phyloP scores from a whole-genome alignment of 2,797 vertebrate species.

The Rallus crepitans region DNA sequence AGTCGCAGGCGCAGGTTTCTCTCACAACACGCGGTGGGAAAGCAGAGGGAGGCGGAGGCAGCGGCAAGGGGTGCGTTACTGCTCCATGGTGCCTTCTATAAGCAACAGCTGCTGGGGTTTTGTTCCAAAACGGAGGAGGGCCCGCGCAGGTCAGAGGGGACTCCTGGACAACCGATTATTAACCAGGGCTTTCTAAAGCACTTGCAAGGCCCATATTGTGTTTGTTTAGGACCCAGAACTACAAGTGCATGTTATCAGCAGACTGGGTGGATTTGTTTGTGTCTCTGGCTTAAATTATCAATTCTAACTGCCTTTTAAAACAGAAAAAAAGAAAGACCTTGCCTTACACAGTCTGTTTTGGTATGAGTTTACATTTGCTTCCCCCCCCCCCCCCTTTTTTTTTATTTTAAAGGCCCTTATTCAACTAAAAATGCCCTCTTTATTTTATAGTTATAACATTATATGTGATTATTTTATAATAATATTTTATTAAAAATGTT shows the following conservation, averaged over 20 bases:
- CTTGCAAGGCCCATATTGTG: conserved; percentile 45
- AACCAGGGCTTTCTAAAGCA: conserved; percentile 56
- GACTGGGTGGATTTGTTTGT: conserved; percentile 7
- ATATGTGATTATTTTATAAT: no score
- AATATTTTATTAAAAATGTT: not conserved
- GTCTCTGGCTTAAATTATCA: not conserved
- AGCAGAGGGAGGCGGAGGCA: not conserved
- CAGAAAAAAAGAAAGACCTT: not conserved
- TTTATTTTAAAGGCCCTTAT: not conserved
- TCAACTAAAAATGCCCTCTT: not conserved
- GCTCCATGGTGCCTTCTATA: not conserved
- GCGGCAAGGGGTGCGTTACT: not conserved
- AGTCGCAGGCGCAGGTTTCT: not conserved
- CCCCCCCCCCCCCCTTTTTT: not conserved
- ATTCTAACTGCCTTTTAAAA: not conserved
- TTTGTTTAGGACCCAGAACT: conserved; percentile 59
- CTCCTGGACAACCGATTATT: conserved; percentile 35
- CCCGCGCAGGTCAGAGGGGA: conserved; percentile 9
- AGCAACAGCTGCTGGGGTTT: conserved; percentile 35
- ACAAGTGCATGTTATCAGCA: conserved; percentile 5
- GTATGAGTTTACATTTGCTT: not conserved
- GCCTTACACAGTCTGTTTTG: not conserved
- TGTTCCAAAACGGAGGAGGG: conserved; percentile 33
- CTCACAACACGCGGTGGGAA: fast-evolving
- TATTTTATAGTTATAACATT: not conserved